Conservation (phyloP, 2,113 vertebrate species). For the Hiodon alosoides region DNA sequence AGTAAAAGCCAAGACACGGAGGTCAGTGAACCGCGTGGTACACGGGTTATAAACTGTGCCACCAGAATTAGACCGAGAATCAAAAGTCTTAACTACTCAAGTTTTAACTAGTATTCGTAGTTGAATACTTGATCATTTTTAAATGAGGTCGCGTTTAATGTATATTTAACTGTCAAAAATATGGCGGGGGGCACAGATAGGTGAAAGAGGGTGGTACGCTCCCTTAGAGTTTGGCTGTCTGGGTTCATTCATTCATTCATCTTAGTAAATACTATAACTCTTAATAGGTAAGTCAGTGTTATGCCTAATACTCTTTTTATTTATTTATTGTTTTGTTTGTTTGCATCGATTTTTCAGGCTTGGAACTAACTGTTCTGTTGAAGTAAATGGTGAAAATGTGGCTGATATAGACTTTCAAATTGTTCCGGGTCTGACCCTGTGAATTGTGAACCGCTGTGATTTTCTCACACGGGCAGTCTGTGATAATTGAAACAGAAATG, state of each 20-base stretch:
- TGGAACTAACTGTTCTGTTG: constrained; percentile 5
- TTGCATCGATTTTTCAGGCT: background rate
- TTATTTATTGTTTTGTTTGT: background rate
- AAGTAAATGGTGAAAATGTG: constrained; percentile 18
- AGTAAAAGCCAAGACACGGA: constrained; percentile 75
- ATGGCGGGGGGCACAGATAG: background rate
- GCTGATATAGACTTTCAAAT: background rate
- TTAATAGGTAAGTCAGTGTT: no score
- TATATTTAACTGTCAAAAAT: no score
- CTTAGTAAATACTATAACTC: background rate
- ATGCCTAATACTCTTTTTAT: no score
- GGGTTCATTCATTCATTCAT: background rate
- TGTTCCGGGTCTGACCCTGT: background rate
- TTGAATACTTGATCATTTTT: no score
- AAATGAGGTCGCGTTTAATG: no score
- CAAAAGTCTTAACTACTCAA: no score
- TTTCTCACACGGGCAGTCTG: constrained; percentile 26
- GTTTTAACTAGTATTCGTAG: no score
- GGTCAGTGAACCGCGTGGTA: constrained; percentile 37
- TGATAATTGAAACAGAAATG: constrained; percentile 39
- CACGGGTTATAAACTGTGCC: background rate
- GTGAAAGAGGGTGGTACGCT: background rate
- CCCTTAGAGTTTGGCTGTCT: background rate
- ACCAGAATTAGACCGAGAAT: background rate
- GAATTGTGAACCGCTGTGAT: constrained; percentile 22